Conservation (phyloP, 2,888 invertebrate genomes). For the Galerucella nymphaeae region DNA sequence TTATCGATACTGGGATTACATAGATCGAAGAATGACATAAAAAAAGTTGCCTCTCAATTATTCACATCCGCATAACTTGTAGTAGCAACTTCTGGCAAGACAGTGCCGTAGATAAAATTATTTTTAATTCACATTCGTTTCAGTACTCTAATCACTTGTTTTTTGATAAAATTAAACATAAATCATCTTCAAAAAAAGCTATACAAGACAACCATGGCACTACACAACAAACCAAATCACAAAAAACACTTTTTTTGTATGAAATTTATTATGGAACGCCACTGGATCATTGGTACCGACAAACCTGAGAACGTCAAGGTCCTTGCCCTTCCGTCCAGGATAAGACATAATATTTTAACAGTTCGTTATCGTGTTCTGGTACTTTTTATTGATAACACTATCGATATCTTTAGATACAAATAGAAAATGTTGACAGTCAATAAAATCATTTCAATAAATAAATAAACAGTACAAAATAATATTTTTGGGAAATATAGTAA, state of each 20-base stretch:
- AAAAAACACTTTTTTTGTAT: no score
- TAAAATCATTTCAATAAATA: neutral
- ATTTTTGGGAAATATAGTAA: no score
- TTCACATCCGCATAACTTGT: conserved; percentile 2
- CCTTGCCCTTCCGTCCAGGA: neutral
- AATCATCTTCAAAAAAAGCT: no score
- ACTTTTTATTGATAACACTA: neutral
- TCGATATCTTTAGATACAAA: neutral
- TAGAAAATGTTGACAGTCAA: no score
- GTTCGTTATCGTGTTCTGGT: neutral
- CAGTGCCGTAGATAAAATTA: neutral
- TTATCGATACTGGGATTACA: neutral
- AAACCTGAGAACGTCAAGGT: conserved; percentile 4
- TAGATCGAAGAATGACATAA: neutral
- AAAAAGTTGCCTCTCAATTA: conserved; percentile 1
- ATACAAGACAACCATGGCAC: no score
- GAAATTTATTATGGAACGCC: neutral
- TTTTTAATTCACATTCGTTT: neutral
- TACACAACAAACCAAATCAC: no score
- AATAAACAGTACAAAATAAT: neutral
- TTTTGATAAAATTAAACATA: no score
- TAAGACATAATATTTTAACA: neutral
- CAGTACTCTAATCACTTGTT: no score
- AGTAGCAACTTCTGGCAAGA: neutral
- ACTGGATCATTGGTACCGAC: neutral